Evolutionary conservation across 2,113 vertebrate species (phyloP).

Genomic region (Nothobranchius kuhntae): DNA sequence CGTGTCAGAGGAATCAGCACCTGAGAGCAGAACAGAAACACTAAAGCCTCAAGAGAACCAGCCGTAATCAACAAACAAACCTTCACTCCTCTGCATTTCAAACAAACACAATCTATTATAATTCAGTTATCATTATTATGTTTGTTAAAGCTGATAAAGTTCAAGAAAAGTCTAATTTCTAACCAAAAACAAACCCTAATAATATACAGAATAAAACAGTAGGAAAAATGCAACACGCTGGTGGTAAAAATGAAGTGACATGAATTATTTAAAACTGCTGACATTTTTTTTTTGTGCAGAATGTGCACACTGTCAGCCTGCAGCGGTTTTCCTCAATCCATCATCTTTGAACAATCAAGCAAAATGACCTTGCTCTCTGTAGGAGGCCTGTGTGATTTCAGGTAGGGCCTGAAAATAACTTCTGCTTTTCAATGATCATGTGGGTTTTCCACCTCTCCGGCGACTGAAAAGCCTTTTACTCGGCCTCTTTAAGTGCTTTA

Average conservation of each 20-base stretch:
- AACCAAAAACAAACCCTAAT: not conserved
- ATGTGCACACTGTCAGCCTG: slow-evolving; percentile 18
- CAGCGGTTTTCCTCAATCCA: not conserved
- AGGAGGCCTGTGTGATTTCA: not conserved
- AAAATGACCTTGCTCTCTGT: not conserved
- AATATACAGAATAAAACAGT: not conserved
- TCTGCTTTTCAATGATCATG: slow-evolving; percentile 1
- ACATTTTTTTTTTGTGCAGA: slow-evolving; percentile 29
- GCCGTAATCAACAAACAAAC: not conserved
- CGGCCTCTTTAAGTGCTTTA: not conserved
- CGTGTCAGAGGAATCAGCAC: slow-evolving; percentile 94
- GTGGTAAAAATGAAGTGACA: not conserved
- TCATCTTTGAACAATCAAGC: slow-evolving; percentile 24
- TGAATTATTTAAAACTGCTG: slow-evolving; percentile 8
- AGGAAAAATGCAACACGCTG: not conserved
- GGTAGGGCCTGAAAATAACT: slow-evolving; percentile 15
- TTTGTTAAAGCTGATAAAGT: not conserved
- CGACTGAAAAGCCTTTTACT: not conserved
- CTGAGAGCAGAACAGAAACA: slow-evolving; percentile 73
- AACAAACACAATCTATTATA: not conserved
- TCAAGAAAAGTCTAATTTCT: not conserved
- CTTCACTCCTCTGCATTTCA: no score
- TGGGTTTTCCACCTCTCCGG: not conserved
- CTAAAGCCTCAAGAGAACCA: not conserved
- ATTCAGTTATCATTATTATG: no score